A percentile compares a stretch with the other conserved stretches of the same genome.
Conservation (phyloP, 2,888 invertebrate species). For the Abrostola tripartita region DNA sequence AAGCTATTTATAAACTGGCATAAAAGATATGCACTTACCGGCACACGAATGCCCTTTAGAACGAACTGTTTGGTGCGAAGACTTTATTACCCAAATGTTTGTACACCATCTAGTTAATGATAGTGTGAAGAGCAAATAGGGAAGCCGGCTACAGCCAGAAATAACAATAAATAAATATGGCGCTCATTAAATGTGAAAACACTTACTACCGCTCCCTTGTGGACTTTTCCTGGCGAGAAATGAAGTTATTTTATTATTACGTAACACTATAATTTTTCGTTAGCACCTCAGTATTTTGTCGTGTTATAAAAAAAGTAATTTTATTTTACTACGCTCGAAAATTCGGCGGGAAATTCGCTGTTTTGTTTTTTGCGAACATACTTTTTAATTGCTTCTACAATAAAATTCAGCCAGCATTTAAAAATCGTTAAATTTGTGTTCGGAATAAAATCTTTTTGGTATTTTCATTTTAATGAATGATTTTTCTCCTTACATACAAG, state of each 20-base stretch:
- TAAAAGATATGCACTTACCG: conserved; percentile 19
- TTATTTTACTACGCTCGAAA: conserved; percentile 1
- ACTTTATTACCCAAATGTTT: conserved; percentile 53
- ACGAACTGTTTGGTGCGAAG: conserved; percentile 47
- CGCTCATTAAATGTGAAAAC: conserved; percentile 46
- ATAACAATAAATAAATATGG: conserved; percentile 52
- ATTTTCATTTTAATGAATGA: neutral
- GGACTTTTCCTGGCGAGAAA: conserved; percentile 27
- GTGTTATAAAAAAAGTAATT: neutral
- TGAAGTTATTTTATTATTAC: conserved; percentile 30
- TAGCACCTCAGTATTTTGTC: conserved; percentile 15
- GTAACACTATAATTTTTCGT: conserved; percentile 22
- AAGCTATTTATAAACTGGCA: conserved; percentile 9
- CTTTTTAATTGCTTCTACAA: neutral
- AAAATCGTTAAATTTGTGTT: neutral
- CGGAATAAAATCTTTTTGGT: neutral
- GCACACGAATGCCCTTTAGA: conserved; percentile 25
- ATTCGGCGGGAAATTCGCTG: neutral
- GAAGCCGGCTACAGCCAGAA: conserved; percentile 26
- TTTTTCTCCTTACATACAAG: neutral
- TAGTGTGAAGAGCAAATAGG: conserved; percentile 51
- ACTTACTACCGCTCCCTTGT: conserved; percentile 36
- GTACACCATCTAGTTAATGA: conserved; percentile 47
- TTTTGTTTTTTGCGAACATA: neutral
- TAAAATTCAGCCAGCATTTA: neutral